These are phyloP conservation scores for Parnassius orleans DNA, from an alignment of 2,888 invertebrate species.

Conservation along the genomic window DNA sequence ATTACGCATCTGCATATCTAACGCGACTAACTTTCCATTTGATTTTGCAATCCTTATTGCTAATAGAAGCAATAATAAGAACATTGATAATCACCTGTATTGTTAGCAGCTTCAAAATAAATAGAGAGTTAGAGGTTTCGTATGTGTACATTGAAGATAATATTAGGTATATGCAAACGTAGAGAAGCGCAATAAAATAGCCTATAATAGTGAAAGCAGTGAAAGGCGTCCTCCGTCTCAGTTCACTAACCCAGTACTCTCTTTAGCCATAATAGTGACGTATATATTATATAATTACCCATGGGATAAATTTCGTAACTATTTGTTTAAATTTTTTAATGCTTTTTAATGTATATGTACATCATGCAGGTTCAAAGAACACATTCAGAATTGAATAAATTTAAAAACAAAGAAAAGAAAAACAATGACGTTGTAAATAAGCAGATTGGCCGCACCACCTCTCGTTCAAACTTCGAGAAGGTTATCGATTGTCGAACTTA, in stretches of 20 bases:
- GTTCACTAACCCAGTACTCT: conserved; percentile 20
- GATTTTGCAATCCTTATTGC: conserved; percentile 62
- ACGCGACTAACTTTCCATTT: conserved; percentile 68
- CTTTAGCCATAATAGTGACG: conserved; percentile 9
- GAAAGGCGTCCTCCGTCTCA: conserved; percentile 59
- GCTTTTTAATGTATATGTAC: too few species aligned
- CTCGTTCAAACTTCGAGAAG: too few species aligned
- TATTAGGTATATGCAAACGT: conserved; percentile 46
- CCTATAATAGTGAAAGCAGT: conserved; percentile 73
- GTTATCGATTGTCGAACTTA: too few species aligned
- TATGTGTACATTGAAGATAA: conserved; percentile 39
- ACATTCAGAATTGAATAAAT: too few species aligned
- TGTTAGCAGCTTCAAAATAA: conserved; percentile 68
- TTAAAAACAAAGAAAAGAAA: too few species aligned
- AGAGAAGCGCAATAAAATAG: conserved; percentile 52
- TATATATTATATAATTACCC: conserved; percentile 15
- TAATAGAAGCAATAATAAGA: conserved; percentile 61
- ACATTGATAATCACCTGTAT: conserved; percentile 66
- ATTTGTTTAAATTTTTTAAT: too few species aligned
- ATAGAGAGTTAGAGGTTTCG: conserved; percentile 65
- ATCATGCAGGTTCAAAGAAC: too few species aligned
- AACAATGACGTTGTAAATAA: too few species aligned
- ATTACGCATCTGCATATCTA: conserved; percentile 54
- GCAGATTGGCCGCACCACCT: too few species aligned
- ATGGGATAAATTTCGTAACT: neutral